Conservation (phyloP, 2,113 vertebrate species). For the Poeciliopsis prolifica region DNA sequence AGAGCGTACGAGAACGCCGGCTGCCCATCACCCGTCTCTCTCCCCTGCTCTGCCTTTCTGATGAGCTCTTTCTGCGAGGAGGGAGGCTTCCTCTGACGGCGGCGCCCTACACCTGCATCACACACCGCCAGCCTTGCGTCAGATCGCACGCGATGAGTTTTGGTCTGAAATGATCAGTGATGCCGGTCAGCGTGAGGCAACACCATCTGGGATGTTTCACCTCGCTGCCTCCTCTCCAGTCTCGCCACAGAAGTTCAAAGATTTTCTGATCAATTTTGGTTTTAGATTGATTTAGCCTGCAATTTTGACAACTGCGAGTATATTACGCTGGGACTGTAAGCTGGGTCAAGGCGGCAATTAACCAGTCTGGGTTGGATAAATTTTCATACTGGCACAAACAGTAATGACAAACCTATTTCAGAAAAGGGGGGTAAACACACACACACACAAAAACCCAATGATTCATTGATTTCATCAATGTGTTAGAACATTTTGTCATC, state of each 20-base stretch:
- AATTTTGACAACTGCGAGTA: conserved; percentile 15
- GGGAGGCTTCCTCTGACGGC: not conserved
- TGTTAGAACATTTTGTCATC: conserved; percentile 1
- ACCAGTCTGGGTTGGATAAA: conserved; percentile 14
- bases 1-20: conserved; percentile 15
- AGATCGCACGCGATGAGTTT: conserved; percentile 22
- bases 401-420: conserved; percentile 38
- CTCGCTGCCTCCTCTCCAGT: conserved; percentile 9
- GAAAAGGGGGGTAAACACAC: conserved; percentile 1
- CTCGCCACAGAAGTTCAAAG: conserved; percentile 12
- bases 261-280: not conserved
- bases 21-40: conserved; percentile 24
- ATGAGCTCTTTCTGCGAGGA: conserved; percentile 5
- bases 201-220: conserved; percentile 19
- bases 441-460: conserved; percentile 2
- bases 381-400: conserved; percentile 13
- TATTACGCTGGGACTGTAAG: conserved; percentile 42
- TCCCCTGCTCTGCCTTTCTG: not conserved
- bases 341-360: conserved; percentile 20
- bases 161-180: conserved; percentile 20
- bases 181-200: conserved; percentile 46
- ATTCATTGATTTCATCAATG: conserved; percentile 61
- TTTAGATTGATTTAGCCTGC: not conserved
- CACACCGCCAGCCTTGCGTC: conserved; percentile 33
- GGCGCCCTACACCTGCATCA: conserved; percentile 37